Conservation (phyloP, 2,888 invertebrate species). For the Chorisops tibialis region DNA sequence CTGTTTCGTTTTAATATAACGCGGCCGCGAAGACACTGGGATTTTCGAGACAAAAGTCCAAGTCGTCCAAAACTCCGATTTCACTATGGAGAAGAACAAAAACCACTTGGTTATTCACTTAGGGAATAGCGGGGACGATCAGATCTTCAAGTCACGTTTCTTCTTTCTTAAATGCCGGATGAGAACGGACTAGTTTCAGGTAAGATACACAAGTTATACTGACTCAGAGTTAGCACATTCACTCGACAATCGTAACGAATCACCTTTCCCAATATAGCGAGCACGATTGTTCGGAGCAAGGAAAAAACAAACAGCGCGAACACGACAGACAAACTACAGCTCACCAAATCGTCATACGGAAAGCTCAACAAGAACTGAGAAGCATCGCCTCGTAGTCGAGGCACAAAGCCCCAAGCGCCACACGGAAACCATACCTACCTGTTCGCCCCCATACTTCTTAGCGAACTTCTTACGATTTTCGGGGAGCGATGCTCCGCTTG, state of each 20-base stretch:
- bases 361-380: slow-evolving; percentile 13
- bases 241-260: no score
- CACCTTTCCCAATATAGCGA: no score
- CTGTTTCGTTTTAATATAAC: no score
- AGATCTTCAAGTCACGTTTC: slow-evolving; percentile 12
- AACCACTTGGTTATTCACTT: no score
- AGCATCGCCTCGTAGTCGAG: neutral
- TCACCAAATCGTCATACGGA: neutral
- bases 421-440: neutral
- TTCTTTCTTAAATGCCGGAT: neutral
- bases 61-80: no score
- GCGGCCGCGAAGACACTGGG: no score
- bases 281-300: no score
- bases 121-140: neutral
- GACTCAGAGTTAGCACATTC: neutral
- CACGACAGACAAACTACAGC: no score
- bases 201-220: neutral
- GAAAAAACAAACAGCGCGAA: no score
- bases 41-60: no score
- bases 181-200: slow-evolving; percentile 5
- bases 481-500: neutral
- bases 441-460: slow-evolving; percentile 18
- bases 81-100: no score
- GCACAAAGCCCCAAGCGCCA: neutral
- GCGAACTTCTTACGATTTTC: neutral